Evolutionary conservation across 2,797 vertebrate species (phyloP).

Genomic region (Syncerus caffer): DNA sequence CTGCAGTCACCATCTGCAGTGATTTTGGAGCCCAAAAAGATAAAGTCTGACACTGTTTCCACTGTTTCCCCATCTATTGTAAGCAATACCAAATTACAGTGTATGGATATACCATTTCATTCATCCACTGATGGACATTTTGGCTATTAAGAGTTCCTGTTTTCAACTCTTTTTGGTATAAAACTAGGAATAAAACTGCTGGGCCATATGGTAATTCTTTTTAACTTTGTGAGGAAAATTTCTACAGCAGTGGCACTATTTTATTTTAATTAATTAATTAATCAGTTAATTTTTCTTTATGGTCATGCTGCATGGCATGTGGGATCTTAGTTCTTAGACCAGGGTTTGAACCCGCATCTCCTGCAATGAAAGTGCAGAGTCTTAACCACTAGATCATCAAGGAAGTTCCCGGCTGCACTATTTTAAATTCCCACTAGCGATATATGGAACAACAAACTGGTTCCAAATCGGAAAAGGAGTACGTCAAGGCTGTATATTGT

Average conservation of each 20-base stretch:
- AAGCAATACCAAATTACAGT: not conserved
- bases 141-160: not conserved
- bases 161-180: not conserved
- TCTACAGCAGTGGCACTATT: not conserved
- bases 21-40: no score
- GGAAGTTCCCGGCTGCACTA: not conserved
- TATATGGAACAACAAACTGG: not conserved
- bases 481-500: not conserved
- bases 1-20: no score
- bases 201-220: not conserved
- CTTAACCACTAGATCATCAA: not conserved
- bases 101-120: not conserved
- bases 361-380: not conserved
- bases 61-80: no score
- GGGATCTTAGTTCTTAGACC: not conserved
- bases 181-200: not conserved
- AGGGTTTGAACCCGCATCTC: not conserved
- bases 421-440: not conserved
- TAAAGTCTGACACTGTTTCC: no score
- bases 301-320: not conserved
- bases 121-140: not conserved
- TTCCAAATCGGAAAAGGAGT: not conserved
- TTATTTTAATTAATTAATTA: not conserved
- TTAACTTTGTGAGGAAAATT: not conserved
- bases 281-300: not conserved